These are phyloP conservation scores for Ctenicera cuprea DNA, from an alignment of 2,888 invertebrate genomes.

Conservation along the genomic window DNA sequence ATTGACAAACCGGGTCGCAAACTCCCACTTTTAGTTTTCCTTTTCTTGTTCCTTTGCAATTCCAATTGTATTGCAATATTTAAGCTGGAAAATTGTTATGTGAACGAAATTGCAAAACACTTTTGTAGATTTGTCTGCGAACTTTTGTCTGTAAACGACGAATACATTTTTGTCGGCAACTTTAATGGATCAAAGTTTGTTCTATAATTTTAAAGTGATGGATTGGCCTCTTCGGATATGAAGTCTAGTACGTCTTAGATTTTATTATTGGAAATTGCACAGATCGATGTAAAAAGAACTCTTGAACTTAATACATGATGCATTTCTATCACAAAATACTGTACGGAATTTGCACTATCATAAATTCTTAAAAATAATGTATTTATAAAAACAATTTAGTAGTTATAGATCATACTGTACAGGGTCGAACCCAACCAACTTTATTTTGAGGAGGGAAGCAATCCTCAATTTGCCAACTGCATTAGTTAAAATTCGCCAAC, in stretches of 20 bases:
- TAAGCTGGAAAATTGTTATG: not conserved
- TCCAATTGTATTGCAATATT: not conserved
- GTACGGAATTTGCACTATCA: too few relatives aligned
- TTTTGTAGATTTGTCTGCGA: too few relatives aligned
- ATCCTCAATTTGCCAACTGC: too few relatives aligned
- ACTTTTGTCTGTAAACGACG: not conserved
- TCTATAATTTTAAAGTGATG: slow-evolving; percentile 7
- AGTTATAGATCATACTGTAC: too few relatives aligned
- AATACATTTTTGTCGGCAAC: not conserved
- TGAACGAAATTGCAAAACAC: not conserved
- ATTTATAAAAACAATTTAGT: too few relatives aligned
- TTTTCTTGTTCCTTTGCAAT: slow-evolving; percentile 2
- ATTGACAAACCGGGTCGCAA: slow-evolving; percentile 41
- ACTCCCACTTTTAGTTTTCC: slow-evolving; percentile 35
- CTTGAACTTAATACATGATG: not conserved
- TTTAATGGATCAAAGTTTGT: not conserved
- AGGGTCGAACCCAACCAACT: too few relatives aligned
- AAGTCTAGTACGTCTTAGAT: not conserved
- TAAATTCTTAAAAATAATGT: too few relatives aligned
- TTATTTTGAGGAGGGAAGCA: too few relatives aligned
- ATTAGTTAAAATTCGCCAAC: too few relatives aligned
- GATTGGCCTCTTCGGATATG: slow-evolving; percentile 1
- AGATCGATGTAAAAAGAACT: not conserved
- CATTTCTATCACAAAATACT: not conserved
- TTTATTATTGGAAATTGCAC: not conserved